Base-by-base conservation (phyloP, 2,113 vertebrate genomes). In the Urocitellus parryii region DNA sequence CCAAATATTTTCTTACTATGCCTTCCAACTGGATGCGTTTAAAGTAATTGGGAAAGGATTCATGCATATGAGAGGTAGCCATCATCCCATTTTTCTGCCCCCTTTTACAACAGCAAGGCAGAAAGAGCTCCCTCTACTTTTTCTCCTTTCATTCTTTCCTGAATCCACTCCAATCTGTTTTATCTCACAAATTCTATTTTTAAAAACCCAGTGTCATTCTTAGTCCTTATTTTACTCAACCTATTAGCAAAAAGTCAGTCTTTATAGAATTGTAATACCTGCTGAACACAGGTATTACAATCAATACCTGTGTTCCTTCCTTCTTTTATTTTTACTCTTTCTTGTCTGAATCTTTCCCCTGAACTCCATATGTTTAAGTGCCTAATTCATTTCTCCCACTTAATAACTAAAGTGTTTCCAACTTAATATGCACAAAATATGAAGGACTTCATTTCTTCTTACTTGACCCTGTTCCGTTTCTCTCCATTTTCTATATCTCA, bases 31-130 rank as follows among this genome's bases (percentile, higher is more conserved):
- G 34, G 3, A 84, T 48, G 11, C 72, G 77, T 85, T 79, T 67
- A 87, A 94, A 81, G 48, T 81, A 88, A 90, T 56, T 91, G 70
- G 39, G 48, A 92, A 92, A 92, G 7, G 4, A 53, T 86, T 95
- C 48, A 82, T 74, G 88, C 48, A 76, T 51, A 18, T 4, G 12
- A 51, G n/a, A 79, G 56, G 11, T 34, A 82, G 34, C 27, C 63
- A 11, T 74, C 70, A 84, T 29, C 4, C 68, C 42, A 51, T 68
- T 72, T 81, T 88, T 58, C 74, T 74, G n/a, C 9, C 32, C 56
- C 34, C 2, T 29, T 80, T 78, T 51, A 63, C 14, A 92, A 77
- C 22, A 79, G 56, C 18, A 89, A 97, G 67, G 13, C 78, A 84
- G 24, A 77, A 79, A 78, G 18, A 85, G 58, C 11, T 67, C 24